phyloP scores from a whole-genome alignment of 2,113 vertebrate species.

The Istiophorus platypterus region DNA sequence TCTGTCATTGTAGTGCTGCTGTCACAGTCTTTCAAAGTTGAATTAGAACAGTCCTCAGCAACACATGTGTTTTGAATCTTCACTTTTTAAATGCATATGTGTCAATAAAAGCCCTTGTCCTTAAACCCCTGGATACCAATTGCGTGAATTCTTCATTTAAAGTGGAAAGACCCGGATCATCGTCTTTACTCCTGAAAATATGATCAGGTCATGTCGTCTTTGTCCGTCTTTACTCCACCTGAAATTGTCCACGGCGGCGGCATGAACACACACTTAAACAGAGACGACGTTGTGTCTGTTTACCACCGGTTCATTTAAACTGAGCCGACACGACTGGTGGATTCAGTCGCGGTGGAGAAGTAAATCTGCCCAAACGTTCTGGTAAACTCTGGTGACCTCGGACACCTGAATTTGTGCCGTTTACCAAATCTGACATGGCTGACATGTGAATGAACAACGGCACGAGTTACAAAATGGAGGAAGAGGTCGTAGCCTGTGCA shows the following conservation, averaged over 20 bases:
- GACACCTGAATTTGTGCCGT: no score
- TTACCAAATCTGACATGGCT: no score
- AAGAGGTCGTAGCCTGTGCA: no score
- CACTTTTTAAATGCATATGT: background rate
- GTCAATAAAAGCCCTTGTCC: background rate
- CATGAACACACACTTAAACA: conserved; percentile 52
- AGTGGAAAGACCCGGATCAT: background rate
- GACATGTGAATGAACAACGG: background rate
- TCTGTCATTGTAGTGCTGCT: conserved; percentile 26
- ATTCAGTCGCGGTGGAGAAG: background rate
- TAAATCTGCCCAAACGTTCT: background rate
- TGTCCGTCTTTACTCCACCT: background rate
- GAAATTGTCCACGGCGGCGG: background rate
- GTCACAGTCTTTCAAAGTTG: conserved; percentile 30
- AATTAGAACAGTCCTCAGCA: background rate
- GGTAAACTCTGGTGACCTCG: background rate
- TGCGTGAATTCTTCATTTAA: background rate
- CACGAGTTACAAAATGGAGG: background rate
- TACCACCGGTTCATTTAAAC: background rate
- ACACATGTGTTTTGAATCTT: background rate
- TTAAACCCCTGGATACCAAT: background rate
- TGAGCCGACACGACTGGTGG: no score
- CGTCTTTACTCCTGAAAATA: background rate
- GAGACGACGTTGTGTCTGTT: background rate
- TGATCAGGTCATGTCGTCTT: background rate